A percentile compares a stretch with the other conserved stretches of the same genome.
These are phyloP conservation scores for Ethmia dodecea DNA, from an alignment of 2,888 invertebrate species.

Conservation along the genomic window DNA sequence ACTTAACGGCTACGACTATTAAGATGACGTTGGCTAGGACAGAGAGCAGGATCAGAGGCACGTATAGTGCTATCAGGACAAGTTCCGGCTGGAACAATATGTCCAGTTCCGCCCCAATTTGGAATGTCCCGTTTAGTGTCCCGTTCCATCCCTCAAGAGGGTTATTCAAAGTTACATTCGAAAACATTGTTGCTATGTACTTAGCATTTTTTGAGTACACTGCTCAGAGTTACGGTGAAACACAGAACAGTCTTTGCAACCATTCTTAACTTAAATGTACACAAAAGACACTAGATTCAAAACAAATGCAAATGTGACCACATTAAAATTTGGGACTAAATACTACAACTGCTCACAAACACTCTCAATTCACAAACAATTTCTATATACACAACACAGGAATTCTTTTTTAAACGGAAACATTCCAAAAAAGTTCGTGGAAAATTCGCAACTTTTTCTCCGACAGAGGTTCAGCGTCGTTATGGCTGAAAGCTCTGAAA, in stretches of 20 bases:
- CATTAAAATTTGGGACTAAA: neutral
- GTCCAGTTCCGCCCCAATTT: constrained; percentile 47
- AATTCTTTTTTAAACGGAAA: neutral
- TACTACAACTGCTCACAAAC: neutral
- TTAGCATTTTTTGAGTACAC: constrained; percentile 9
- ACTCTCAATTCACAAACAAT: neutral
- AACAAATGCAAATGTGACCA: neutral
- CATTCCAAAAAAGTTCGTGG: neutral
- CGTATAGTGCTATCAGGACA: constrained; percentile 79
- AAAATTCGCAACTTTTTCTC: constrained; percentile 1
- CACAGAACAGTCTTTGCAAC: neutral
- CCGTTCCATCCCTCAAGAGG: constrained; percentile 23
- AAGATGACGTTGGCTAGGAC: constrained; percentile 81
- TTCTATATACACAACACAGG: neutral
- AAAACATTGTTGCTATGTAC: constrained; percentile 23
- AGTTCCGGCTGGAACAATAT: constrained; percentile 61
- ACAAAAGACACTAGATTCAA: neutral
- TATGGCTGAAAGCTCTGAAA: constrained; percentile 22
- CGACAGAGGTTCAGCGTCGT: constrained; percentile 25
- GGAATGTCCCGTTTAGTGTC: constrained; percentile 34
- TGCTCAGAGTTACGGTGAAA: neutral
- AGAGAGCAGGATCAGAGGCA: constrained; percentile 80
- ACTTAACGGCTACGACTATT: constrained; percentile 82
- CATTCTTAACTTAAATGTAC: neutral
- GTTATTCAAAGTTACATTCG: constrained; percentile 22